phyloP scores from a whole-genome alignment of 64 coral and sea anemone genomes.

The Platygyra sinensis region DNA sequence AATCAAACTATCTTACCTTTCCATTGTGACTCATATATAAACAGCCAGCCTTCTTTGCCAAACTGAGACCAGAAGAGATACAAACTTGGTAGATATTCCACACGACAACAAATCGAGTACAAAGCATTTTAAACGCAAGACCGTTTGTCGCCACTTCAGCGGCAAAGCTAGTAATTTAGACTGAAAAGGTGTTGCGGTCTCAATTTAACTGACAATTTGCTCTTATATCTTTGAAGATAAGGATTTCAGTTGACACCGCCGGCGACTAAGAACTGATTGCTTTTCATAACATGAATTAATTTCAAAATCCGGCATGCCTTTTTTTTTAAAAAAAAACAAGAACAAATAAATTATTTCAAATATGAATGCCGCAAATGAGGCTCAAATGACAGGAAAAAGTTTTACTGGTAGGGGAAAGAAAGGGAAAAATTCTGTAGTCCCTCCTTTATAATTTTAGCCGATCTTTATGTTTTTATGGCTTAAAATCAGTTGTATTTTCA shows the following conservation, averaged over 20 bases:
- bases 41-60: not conserved
- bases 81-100: not conserved
- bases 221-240: constrained; percentile 10
- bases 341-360: too few species aligned
- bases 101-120: not conserved
- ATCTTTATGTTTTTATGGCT: too few species aligned
- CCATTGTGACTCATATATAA: not conserved
- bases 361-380: too few species aligned
- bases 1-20: not conserved
- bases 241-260: not conserved
- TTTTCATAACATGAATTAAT: not conserved
- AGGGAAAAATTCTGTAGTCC: too few species aligned
- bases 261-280: not conserved
- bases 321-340: not conserved
- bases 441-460: too few species aligned
- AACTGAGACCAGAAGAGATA: not conserved
- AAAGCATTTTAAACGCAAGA: not conserved
- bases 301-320: not conserved
- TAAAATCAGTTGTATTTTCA: too few species aligned
- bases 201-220: not conserved
- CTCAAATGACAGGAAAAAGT: too few species aligned
- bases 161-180: not conserved
- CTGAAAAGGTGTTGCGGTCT: not conserved
- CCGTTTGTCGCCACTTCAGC: constrained; percentile 1
- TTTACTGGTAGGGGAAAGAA: too few species aligned